These are phyloP conservation scores for Mesorhabditis spiculigera DNA, from an alignment of 2,888 invertebrate genomes.

Conservation along the genomic window DNA sequence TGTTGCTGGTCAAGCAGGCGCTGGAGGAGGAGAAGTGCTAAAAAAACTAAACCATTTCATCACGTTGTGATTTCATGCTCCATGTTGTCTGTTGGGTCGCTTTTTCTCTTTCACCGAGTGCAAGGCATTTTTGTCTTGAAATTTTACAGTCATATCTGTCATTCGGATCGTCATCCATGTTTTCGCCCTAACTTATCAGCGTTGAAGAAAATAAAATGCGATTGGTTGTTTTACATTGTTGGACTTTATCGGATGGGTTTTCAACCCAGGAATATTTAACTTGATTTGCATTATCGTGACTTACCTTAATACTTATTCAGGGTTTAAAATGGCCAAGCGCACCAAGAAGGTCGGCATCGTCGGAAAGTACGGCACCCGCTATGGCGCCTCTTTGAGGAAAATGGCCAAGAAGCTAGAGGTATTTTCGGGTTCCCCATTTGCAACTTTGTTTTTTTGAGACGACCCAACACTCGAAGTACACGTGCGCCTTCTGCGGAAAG, in stretches of 20 bases:
- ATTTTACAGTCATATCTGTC: too few relatives aligned
- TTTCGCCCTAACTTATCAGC: too few relatives aligned
- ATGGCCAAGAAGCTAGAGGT: conserved; percentile 99
- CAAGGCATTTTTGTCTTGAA: too few relatives aligned
- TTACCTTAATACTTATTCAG: conserved; percentile 14
- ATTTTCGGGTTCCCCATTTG: background rate
- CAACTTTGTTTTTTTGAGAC: conserved; percentile 12
- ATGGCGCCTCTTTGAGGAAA: conserved; percentile 97
- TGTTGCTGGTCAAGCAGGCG: conserved; percentile 95
- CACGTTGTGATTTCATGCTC: background rate
- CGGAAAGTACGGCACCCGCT: conserved; percentile 98
- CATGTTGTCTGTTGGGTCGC: background rate
- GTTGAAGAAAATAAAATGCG: background rate
- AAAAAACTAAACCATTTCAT: conserved; percentile 7
- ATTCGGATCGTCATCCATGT: too few relatives aligned
- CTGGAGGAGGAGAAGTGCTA: conserved; percentile 80
- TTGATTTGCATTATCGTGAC: too few relatives aligned
- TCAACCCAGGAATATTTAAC: background rate
- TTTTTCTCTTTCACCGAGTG: too few relatives aligned
- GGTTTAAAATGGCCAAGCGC: conserved; percentile 77
- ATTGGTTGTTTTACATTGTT: background rate
- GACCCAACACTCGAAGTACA: conserved; percentile 97
- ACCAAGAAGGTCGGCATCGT: conserved; percentile 99
- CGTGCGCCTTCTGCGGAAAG: conserved; percentile 99
- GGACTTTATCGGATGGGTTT: background rate